Evolutionary conservation across 2,797 vertebrate genomes (phyloP).

Genomic region (Xiphorhynchus erythropygius): DNA sequence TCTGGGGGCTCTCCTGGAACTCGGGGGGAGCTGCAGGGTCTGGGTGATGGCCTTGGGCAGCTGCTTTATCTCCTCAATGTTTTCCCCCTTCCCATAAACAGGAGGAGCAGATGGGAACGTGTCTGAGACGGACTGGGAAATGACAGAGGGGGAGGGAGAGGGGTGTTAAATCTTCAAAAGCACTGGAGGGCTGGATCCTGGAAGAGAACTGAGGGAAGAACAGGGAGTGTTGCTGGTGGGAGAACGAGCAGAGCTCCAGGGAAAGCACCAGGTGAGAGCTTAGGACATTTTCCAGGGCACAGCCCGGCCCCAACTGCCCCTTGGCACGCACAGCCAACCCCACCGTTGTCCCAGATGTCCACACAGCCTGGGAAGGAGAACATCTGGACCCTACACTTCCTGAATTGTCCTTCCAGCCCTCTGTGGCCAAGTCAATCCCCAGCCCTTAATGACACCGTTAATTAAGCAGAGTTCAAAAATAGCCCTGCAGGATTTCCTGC

Average conservation of each 20-base stretch:
- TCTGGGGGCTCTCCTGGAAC: background rate
- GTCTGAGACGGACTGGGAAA: background rate
- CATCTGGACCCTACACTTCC: background rate
- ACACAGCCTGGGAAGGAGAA: background rate
- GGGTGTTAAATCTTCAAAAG: background rate
- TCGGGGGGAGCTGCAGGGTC: fast-evolving
- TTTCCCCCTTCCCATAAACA: background rate
- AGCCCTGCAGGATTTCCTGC: slow-evolving; percentile 23
- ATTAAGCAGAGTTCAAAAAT: background rate
- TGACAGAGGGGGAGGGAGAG: background rate
- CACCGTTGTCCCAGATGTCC: background rate
- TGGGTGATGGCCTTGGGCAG: fast-evolving
- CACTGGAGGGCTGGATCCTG: fast-evolving
- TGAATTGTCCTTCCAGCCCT: background rate
- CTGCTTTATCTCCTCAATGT: background rate
- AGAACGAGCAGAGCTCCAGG: background rate
- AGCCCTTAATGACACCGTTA: fast-evolving
- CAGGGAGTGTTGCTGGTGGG: fast-evolving
- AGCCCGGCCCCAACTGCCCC: fast-evolving
- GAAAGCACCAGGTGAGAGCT: background rate
- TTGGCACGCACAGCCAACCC: background rate
- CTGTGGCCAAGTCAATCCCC: background rate
- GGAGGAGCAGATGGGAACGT: background rate
- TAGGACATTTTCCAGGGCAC: background rate
- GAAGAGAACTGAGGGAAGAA: background rate